A percentile compares a stretch with the other conserved stretches of the same genome.
Evolutionary conservation across 2,113 vertebrate genomes (phyloP).

Genomic region (Anarhynchus alexandrinus): DNA sequence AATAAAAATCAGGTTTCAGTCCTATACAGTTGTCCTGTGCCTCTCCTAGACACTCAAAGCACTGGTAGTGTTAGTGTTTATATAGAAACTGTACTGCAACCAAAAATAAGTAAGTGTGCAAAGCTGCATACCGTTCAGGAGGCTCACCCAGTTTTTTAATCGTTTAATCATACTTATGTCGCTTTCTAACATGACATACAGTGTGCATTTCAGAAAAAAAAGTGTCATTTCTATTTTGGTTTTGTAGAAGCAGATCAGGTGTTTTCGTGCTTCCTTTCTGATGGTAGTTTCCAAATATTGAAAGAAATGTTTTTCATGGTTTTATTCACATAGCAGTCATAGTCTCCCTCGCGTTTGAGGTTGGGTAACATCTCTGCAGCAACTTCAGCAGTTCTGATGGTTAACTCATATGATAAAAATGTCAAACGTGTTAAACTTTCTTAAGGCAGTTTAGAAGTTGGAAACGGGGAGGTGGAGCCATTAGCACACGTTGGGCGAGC

Average conservation of each 20-base stretch:
- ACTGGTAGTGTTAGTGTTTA: not conserved
- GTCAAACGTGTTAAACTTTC: not conserved
- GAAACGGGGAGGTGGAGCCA: no score
- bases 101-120: not conserved
- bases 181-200: not conserved
- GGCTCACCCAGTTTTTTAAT: not conserved
- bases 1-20: not conserved
- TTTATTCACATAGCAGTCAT: not conserved
- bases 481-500: no score
- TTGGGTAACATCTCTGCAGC: not conserved
- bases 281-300: not conserved
- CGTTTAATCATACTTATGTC: not conserved
- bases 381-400: not conserved
- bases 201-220: not conserved
- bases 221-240: not conserved
- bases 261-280: not conserved
- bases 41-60: not conserved
- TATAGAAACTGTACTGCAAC: not conserved
- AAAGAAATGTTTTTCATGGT: not conserved
- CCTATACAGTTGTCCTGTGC: not conserved
- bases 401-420: not conserved
- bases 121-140: fast-evolving
- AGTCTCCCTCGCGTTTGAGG: not conserved
- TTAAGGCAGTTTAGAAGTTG: no score
- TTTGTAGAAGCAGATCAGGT: not conserved